Conservation (phyloP, 2,113 vertebrate species). For the Aramus guarauna region DNA sequence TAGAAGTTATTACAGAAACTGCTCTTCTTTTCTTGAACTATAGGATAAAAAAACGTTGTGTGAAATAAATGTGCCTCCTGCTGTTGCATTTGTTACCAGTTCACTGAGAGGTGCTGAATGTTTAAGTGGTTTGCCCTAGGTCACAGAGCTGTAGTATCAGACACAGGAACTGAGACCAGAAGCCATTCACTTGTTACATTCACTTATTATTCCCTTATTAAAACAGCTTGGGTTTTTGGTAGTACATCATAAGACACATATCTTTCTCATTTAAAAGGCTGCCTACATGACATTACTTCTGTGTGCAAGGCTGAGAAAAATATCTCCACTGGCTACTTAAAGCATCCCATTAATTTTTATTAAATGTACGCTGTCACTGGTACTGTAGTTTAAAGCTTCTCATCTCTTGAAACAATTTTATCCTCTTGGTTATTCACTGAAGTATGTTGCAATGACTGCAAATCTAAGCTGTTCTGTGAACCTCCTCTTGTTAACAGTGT, state of each 20-base stretch:
- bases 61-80: background rate
- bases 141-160: background rate
- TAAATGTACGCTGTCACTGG: background rate
- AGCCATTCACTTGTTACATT: background rate
- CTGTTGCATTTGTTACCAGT: background rate
- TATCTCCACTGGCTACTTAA: background rate
- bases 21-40: background rate
- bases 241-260: background rate
- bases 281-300: background rate
- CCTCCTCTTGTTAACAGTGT: background rate
- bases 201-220: background rate
- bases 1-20: background rate
- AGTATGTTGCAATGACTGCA: background rate
- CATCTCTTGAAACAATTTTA: background rate
- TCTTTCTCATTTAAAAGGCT: background rate
- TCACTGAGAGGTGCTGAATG: background rate
- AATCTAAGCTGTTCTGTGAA: background rate
- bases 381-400: background rate
- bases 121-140: background rate
- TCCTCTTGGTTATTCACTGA: background rate
- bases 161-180: background rate
- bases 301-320: background rate
- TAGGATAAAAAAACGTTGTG: background rate
- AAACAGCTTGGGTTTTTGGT: background rate
- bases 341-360: background rate